Conservation (phyloP, 2,113 vertebrate species). For the Chloebia gouldiae region DNA sequence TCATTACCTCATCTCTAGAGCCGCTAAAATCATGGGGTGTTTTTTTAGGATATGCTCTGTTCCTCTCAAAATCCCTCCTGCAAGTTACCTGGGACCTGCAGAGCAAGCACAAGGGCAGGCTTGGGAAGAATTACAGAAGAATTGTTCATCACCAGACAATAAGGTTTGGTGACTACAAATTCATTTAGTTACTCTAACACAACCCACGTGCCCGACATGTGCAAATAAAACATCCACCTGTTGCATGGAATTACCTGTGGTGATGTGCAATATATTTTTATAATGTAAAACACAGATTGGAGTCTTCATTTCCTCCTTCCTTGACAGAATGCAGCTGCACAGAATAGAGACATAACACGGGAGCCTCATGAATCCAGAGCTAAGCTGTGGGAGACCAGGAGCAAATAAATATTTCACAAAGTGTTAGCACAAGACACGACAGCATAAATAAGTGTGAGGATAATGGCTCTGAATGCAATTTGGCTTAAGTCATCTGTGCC, state of each 20-base stretch:
- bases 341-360: background rate
- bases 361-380: constrained; percentile 49
- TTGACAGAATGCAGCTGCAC: constrained; percentile 45
- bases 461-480: constrained; percentile 60
- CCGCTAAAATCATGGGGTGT: accelerated
- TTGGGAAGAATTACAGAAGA: background rate
- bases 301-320: constrained; percentile 14
- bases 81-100: background rate
- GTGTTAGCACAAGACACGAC: constrained; percentile 49
- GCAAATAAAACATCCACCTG: background rate
- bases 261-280: background rate
- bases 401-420: constrained; percentile 73
- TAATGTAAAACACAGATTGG: constrained; percentile 20
- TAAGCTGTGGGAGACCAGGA: constrained; percentile 38
- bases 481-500: constrained; percentile 63
- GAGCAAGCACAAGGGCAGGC: background rate
- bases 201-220: background rate
- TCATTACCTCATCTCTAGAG: background rate
- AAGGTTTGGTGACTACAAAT: background rate
- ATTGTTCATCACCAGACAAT: background rate
- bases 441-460: constrained; percentile 64
- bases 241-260: background rate
- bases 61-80: background rate
- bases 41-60: background rate
- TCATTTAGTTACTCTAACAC: background rate